These are phyloP conservation scores for Gibbula magus DNA, from an alignment of 2,888 invertebrate species.

Conservation along the genomic window DNA sequence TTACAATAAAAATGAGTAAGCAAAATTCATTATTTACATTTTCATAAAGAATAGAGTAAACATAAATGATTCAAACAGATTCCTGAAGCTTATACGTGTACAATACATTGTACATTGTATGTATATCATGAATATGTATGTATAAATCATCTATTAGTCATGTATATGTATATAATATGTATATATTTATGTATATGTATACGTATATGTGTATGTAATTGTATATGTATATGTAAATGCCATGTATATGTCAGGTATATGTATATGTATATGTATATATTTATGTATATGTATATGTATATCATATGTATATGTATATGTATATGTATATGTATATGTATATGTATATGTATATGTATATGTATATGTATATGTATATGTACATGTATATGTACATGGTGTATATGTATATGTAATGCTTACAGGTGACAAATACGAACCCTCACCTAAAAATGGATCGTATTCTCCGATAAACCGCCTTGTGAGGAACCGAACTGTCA, in stretches of 20 bases:
- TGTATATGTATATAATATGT: too few relatives aligned
- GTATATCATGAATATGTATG: too few relatives aligned
- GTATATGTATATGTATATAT: not conserved
- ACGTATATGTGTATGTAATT: too few relatives aligned
- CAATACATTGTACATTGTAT: too few relatives aligned
- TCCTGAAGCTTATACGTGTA: not conserved
- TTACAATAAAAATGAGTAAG: not conserved
- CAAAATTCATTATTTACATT: too few relatives aligned
- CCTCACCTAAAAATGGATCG: constrained; percentile 66
- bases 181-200: too few relatives aligned
- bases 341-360: constrained; percentile 13
- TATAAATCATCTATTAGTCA: too few relatives aligned
- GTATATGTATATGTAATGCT: not conserved
- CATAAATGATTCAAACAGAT: not conserved
- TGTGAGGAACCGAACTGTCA: constrained; percentile 67
- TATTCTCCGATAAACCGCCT: constrained; percentile 69
- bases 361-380: not conserved
- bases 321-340: constrained; percentile 12
- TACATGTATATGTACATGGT: not conserved
- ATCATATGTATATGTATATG: not conserved
- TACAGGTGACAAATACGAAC: not conserved
- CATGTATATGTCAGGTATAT: too few relatives aligned
- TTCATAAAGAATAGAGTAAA: too few relatives aligned
- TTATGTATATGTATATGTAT: not conserved
- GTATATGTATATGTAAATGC: too few relatives aligned